These are phyloP conservation scores for Chrysotoxum bicinctum DNA, from an alignment of 2,888 invertebrate genomes.

Conservation along the genomic window DNA sequence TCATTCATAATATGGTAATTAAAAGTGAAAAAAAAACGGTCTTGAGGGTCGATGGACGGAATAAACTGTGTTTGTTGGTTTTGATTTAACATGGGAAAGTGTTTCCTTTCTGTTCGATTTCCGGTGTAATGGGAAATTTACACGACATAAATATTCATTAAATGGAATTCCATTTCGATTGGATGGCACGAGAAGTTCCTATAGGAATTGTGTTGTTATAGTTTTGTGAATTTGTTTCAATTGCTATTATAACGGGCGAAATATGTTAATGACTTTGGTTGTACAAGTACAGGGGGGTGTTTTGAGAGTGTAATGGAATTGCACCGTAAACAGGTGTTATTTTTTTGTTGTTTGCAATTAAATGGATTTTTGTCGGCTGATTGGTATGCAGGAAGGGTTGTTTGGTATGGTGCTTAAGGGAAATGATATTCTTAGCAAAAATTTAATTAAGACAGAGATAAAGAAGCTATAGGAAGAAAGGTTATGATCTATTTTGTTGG, in stretches of 20 bases:
- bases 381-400: neutral
- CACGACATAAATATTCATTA: conserved; percentile 63
- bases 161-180: conserved; percentile 38
- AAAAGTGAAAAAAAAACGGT: conserved; percentile 18
- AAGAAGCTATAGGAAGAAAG: neutral
- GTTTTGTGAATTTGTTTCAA: conserved; percentile 26
- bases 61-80: conserved; percentile 29
- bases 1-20: conserved; percentile 57
- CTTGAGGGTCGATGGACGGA: conserved; percentile 41
- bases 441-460: neutral
- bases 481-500: neutral
- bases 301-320: neutral
- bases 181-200: neutral
- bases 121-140: conserved; percentile 63
- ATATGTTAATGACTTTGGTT: conserved; percentile 10
- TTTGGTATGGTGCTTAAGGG: neutral
- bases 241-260: conserved; percentile 1
- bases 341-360: neutral
- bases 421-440: neutral
- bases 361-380: neutral
- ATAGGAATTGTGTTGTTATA: conserved; percentile 3
- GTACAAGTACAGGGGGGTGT: neutral
- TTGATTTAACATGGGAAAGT: conserved; percentile 63
- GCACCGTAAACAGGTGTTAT: neutral
- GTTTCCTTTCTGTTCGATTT: conserved; percentile 68